phyloP scores from a whole-genome alignment of 2,113 vertebrate species.

The Acanthochromis polyacanthus region DNA sequence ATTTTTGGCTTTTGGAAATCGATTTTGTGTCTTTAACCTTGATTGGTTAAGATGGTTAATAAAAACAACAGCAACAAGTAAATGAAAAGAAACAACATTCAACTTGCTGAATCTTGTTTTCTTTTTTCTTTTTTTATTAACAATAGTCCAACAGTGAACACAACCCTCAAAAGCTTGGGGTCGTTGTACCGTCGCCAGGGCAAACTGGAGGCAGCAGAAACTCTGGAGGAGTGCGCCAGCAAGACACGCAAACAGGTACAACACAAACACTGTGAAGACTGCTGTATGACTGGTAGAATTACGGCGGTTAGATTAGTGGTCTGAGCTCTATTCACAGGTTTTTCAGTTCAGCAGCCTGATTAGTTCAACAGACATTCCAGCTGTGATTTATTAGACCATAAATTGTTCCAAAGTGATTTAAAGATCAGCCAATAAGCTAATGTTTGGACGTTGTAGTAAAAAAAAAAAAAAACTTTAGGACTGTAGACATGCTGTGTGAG shows the following conservation, averaged over 20 bases:
- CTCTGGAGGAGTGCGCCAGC: constrained; percentile 90
- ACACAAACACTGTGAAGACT: neutral
- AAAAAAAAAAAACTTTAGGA: neutral
- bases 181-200: constrained; percentile 92
- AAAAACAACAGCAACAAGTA: neutral
- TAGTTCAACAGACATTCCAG: constrained; percentile 9
- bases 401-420: neutral
- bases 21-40: neutral
- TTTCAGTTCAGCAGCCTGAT: neutral
- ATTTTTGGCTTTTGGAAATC: no score
- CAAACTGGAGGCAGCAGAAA: constrained; percentile 92
- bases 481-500: constrained; percentile 2
- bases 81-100: neutral
- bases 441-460: neutral
- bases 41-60: neutral
- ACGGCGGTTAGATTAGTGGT: constrained; percentile 21
- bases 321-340: neutral
- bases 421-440: neutral
- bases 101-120: neutral
- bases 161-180: constrained; percentile 90
- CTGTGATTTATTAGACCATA: constrained; percentile 32
- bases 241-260: constrained; percentile 91
- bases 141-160: constrained; percentile 90
- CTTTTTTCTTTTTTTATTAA: neutral
- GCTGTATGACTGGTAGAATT: neutral